Conservation (phyloP, 2,113 vertebrate genomes). For the Anguilla rostrata region DNA sequence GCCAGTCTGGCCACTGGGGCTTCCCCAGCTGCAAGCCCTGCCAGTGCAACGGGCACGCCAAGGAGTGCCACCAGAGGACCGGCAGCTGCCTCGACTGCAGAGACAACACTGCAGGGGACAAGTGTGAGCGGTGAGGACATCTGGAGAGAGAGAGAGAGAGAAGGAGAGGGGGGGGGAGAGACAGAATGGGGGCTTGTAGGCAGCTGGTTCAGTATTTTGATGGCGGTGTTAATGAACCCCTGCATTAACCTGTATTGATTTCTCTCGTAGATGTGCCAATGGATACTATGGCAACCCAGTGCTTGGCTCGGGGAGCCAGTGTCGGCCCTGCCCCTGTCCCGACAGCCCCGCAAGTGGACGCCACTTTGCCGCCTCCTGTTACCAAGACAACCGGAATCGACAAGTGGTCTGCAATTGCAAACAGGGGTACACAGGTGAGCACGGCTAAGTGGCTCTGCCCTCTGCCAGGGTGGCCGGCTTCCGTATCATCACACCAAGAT, state of each 20-base stretch:
- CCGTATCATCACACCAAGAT: not conserved
- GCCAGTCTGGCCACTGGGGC: constrained; percentile 89
- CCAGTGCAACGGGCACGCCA: constrained; percentile 82
- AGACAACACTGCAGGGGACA: constrained; percentile 81
- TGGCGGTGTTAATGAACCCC: not conserved
- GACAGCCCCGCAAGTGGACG: constrained; percentile 81
- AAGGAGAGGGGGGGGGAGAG: not conserved
- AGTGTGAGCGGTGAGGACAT: constrained; percentile 81
- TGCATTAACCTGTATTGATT: not conserved
- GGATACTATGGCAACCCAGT: constrained; percentile 87
- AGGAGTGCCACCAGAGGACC: constrained; percentile 78
- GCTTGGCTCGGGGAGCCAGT: constrained; percentile 77
- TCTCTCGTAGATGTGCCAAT: constrained; percentile 70
- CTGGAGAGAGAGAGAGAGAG: not conserved
- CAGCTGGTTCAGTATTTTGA: not conserved
- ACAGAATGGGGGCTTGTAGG: not conserved
- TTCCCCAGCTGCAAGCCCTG: constrained; percentile 86
- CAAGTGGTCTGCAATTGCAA: constrained; percentile 89
- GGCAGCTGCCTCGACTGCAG: constrained; percentile 85
- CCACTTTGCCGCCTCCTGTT: constrained; percentile 88
- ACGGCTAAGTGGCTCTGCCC: not conserved
- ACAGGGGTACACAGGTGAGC: constrained; percentile 87
- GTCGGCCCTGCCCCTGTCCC: constrained; percentile 91
- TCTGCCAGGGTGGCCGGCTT: not conserved
- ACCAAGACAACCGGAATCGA: constrained; percentile 81